These are phyloP conservation scores for Scortum barcoo DNA, from an alignment of 2,113 vertebrate species.

Conservation along the genomic window DNA sequence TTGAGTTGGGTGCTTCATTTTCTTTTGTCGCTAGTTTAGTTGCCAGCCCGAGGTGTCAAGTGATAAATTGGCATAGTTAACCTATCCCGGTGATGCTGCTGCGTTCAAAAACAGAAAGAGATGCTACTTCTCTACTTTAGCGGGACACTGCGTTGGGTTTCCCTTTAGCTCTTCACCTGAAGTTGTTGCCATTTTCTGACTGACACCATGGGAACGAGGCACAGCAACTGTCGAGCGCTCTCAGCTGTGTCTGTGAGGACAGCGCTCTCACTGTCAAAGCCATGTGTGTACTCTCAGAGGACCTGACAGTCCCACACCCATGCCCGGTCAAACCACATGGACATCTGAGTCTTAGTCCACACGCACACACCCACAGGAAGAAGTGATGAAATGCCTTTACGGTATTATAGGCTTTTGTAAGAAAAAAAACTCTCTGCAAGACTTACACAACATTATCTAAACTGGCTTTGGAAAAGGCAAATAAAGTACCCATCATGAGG, in stretches of 20 bases:
- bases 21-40: constrained; percentile 3
- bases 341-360: constrained; percentile 5
- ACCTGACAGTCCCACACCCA: constrained; percentile 41
- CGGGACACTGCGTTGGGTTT: background rate
- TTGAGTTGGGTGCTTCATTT: background rate
- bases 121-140: background rate
- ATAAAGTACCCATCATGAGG: constrained; percentile 1
- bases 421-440: background rate
- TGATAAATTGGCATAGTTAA: background rate
- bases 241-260: constrained; percentile 40
- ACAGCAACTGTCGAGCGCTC: constrained; percentile 53
- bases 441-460: background rate
- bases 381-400: constrained; percentile 31
- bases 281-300: constrained; percentile 56
- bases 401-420: background rate
- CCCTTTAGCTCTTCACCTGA: background rate
- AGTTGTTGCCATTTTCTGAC: background rate
- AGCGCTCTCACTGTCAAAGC: constrained; percentile 63
- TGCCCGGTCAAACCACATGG: background rate
- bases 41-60: background rate
- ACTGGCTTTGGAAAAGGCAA: background rate
- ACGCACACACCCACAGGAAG: constrained; percentile 5
- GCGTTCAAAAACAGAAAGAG: background rate
- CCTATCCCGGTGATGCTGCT: background rate
- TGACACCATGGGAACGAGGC: constrained; percentile 33